Percentiles rank a stretch among this genome's conserved stretches.
phyloP scores from a whole-genome alignment of 2,113 vertebrate species.

The Onychorhynchus coronatus region DNA sequence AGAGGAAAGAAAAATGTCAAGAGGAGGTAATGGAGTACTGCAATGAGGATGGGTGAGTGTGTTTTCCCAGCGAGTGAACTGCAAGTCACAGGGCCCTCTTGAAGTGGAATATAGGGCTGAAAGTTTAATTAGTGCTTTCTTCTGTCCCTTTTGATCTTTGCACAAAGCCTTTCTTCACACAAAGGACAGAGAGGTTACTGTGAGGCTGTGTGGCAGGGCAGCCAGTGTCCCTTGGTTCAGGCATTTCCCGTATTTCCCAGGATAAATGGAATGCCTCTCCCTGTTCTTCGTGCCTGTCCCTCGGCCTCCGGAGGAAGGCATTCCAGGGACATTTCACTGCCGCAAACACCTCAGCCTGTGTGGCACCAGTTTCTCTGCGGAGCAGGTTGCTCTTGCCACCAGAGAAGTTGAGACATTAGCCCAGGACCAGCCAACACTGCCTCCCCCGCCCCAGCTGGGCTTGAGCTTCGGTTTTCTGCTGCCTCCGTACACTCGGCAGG shows the following conservation, averaged over 20 bases:
- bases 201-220: neutral
- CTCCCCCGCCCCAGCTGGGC: too few species aligned
- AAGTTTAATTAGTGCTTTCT: constrained; percentile 14
- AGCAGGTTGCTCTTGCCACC: neutral
- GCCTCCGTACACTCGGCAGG: accelerated
- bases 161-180: constrained; percentile 39
- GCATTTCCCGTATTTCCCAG: neutral
- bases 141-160: constrained; percentile 24
- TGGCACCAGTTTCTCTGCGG: neutral
- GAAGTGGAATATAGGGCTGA: neutral
- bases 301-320: neutral
- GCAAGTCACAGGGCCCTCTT: neutral
- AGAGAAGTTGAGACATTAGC: neutral
- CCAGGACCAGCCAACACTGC: neutral
- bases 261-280: neutral
- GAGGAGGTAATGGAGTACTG: neutral
- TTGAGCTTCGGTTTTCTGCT: neutral
- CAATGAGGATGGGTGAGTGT: neutral
- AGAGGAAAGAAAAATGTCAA: neutral
- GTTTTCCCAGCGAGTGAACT: neutral
- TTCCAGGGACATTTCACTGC: neutral
- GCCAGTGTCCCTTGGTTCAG: neutral
- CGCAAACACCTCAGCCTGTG: neutral
- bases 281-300: neutral
- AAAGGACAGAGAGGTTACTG: constrained; percentile 23